Evolutionary conservation across 2,888 invertebrate genomes (phyloP).

Genomic region (Nomada ferruginata): DNA sequence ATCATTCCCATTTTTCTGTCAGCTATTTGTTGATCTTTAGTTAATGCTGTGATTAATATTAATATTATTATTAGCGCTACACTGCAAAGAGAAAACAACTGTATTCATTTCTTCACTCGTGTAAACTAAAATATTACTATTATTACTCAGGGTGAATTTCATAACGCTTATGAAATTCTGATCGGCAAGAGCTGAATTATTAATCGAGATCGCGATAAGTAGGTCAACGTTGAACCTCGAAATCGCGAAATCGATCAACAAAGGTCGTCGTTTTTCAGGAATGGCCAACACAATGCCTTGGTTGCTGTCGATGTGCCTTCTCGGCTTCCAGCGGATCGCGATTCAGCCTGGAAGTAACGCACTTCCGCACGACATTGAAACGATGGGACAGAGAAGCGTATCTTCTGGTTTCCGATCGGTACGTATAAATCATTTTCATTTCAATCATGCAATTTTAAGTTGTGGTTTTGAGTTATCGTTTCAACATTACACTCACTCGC

Average conservation of each 20-base stretch:
- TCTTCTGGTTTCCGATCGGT: slow-evolving; percentile 67
- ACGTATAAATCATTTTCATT: slow-evolving; percentile 13
- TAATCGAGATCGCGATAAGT: slow-evolving; percentile 40
- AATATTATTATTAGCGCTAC: no score
- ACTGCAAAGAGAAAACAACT: no score
- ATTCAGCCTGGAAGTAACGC: slow-evolving; percentile 67
- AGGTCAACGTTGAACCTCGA: slow-evolving; percentile 33
- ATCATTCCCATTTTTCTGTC: no score
- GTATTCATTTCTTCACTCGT: no score
- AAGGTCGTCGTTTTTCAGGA: slow-evolving; percentile 71
- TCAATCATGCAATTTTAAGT: neutral
- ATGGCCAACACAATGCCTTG: slow-evolving; percentile 81
- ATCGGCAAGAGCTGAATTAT: slow-evolving; percentile 14
- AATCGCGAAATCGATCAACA: slow-evolving; percentile 47
- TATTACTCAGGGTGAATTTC: slow-evolving; percentile 16
- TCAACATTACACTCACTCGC: no score
- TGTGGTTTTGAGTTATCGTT: no score
- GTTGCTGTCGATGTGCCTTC: slow-evolving; percentile 83
- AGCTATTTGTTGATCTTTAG: no score
- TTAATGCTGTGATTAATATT: no score
- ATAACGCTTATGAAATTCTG: slow-evolving; percentile 20
- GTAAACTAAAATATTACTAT: neutral
- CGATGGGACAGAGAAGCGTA: slow-evolving; percentile 59
- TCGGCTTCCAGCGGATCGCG: slow-evolving; percentile 77
- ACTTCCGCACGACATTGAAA: slow-evolving; percentile 78